Percentiles rank a stretch among this genome's conserved stretches.
Conservation (phyloP, 2,888 invertebrate species). For the Drosophila longiperda region DNA sequence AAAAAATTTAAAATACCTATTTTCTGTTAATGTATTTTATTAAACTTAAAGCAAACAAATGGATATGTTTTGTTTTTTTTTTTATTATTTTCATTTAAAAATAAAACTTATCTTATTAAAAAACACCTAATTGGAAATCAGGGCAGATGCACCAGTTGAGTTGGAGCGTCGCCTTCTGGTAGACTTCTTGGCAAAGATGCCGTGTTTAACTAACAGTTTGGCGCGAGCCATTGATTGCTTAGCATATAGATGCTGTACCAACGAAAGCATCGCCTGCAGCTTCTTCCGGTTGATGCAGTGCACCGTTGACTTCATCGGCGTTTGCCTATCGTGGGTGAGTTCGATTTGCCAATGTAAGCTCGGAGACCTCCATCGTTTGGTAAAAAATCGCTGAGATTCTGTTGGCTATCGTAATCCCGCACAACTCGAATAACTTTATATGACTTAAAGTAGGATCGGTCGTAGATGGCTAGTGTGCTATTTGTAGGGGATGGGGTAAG, state of each 20-base stretch:
- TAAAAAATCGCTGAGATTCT: constrained; percentile 54
- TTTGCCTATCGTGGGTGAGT: background rate
- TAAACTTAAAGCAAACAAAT: background rate
- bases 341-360: background rate
- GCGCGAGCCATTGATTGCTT: constrained; percentile 11
- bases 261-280: background rate
- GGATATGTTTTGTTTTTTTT: background rate
- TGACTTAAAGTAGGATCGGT: constrained; percentile 36
- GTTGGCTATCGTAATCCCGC: constrained; percentile 32
- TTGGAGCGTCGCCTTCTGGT: constrained; percentile 1
- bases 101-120: background rate
- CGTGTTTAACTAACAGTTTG: constrained; percentile 17
- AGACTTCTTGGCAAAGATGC: background rate
- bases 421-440: constrained; percentile 36
- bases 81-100: background rate
- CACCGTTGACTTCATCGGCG: background rate
- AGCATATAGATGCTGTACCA: background rate
- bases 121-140: background rate
- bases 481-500: constrained; percentile 37
- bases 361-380: constrained; percentile 31
- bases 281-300: background rate
- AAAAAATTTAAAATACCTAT: background rate
- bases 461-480: constrained; percentile 41
- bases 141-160: background rate
- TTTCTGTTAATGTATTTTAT: background rate